phyloP scores from a whole-genome alignment of 1,140 invertebrate genomes.

The Drosophila baimaii region DNA sequence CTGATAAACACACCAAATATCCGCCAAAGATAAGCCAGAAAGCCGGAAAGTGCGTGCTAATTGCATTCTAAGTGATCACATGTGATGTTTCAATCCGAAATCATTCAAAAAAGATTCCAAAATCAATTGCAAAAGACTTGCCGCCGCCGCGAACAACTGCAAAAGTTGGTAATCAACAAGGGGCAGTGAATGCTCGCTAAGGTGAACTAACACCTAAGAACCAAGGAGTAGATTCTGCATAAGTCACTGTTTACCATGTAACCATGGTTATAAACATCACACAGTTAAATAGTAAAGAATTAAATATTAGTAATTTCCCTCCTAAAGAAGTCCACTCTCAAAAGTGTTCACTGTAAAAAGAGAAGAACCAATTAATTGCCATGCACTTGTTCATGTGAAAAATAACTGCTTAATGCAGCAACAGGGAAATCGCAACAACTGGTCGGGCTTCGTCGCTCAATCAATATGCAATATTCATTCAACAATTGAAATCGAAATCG shows the following conservation, averaged over 20 bases:
- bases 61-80: slow-evolving; percentile 23
- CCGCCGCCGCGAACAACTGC: not conserved
- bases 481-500: slow-evolving; percentile 46
- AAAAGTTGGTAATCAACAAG: not conserved
- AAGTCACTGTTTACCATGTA: no score
- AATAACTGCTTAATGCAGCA: slow-evolving; percentile 8
- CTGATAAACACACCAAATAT: slow-evolving; percentile 35
- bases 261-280: no score
- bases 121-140: slow-evolving; percentile 6
- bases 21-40: slow-evolving; percentile 9
- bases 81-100: slow-evolving; percentile 13
- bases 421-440: slow-evolving; percentile 24
- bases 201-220: no score
- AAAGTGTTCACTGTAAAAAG: not conserved
- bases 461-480: slow-evolving; percentile 51
- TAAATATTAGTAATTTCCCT: no score
- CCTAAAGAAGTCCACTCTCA: not conserved
- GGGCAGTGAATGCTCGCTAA: not conserved
- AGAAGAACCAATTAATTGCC: slow-evolving; percentile 4
- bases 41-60: slow-evolving; percentile 33
- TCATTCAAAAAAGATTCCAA: slow-evolving; percentile 7
- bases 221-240: no score
- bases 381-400: slow-evolving; percentile 26
- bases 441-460: not conserved
- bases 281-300: no score